Base-by-base conservation (phyloP, 2,113 vertebrate genomes). In the Acrocephalus kingi region DNA sequence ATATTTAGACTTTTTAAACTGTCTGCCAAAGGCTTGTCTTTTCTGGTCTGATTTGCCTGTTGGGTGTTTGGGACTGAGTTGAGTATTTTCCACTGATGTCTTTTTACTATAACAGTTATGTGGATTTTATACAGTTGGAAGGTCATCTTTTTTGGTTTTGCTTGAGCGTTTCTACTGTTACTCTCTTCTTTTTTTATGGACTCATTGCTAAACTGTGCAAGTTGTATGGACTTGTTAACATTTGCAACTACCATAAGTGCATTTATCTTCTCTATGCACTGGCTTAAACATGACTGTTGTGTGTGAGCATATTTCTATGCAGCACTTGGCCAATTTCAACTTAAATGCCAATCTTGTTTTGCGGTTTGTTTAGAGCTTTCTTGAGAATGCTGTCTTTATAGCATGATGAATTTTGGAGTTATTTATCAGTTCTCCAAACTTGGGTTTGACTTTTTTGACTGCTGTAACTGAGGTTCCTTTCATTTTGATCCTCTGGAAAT, bases 261-360 rank as follows among this genome's bases (percentile, higher is more conserved):
- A 99, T 97, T 99, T 99, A 99, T 98, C 98, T 98, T 98, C 98
- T 98, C 99, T 99, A 99, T 99, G 99, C 99, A 99, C 98, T 98
- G 99, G 98, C 98, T 99, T 98, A 98, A 98, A 98, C 98, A 98
- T 98, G 99, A 99, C 99, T 99, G 98, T 99, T 99, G 98, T 99
- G 98, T 98, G 98, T 98, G 97, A 97, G 98, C 98, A 98, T 98
- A 98, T 97, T 98, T 99, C 99, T 99, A 99, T 99, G 99, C 99
- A 99, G 98, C 98, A 98, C 91, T 98, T 98, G 93, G 96, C 97
- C 89, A 97, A 94, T 95, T 97, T 97, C 94, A 96, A 97, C 91
- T 97, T 96, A 91, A 98, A 98, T 96, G 97, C 97, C 81, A 46
- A 94, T 97, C 96, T 95, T 85, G 21, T 89, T 97, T 97, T 98